These are phyloP conservation scores for Tricholauxania praeusta DNA, from an alignment of 2,888 invertebrate species.

Conservation along the genomic window DNA sequence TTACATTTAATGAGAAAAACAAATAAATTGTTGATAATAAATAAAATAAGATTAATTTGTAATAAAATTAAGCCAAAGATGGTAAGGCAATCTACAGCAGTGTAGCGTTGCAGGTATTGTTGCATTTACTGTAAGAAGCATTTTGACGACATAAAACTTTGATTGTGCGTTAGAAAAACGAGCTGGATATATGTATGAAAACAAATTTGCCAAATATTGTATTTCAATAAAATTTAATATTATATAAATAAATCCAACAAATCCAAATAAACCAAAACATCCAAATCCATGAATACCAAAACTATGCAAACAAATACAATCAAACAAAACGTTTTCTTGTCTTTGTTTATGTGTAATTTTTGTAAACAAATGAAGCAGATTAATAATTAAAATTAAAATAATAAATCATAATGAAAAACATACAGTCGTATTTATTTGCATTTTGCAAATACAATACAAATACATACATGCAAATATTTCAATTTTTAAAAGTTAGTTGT, in stretches of 20 bases:
- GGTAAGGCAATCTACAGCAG: not conserved
- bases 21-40: not conserved
- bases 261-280: constrained; percentile 15
- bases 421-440: not conserved
- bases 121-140: constrained; percentile 4
- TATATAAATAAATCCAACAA: not conserved
- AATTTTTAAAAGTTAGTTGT: no score
- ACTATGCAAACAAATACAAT: constrained; percentile 28
- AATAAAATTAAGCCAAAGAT: constrained; percentile 21
- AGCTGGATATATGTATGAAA: constrained; percentile 1
- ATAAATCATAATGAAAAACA: not conserved
- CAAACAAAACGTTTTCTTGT: constrained; percentile 13
- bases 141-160: not conserved
- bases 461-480: no score
- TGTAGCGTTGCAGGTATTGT: not conserved
- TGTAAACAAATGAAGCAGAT: not conserved
- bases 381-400: constrained; percentile 1
- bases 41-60: constrained; percentile 4
- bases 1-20: not conserved
- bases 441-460: no score
- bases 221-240: not conserved
- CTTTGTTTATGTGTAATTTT: constrained; percentile 1
- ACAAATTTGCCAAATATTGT: constrained; percentile 33
- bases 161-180: no score
- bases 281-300: constrained; percentile 5